These are phyloP conservation scores for Thelaira solivaga DNA, from an alignment of 2,888 invertebrate species.

Conservation along the genomic window DNA sequence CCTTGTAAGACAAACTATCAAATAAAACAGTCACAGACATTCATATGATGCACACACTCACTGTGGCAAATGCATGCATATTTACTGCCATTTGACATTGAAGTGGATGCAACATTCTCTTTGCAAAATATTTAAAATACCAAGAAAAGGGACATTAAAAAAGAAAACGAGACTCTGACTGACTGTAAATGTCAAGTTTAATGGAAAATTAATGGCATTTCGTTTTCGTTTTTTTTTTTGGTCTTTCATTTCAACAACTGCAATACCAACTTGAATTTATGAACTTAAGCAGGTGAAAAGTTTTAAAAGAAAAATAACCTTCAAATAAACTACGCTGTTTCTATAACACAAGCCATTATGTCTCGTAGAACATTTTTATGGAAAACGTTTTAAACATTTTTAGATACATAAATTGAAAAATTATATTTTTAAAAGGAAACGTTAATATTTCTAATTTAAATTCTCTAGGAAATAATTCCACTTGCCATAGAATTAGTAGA, in stretches of 20 bases:
- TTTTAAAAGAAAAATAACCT: no score
- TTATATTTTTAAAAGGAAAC: no score
- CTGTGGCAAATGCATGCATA: background rate
- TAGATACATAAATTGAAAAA: no score
- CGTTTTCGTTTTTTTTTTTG: constrained; percentile 13
- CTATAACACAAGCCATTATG: no score
- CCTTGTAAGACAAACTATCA: constrained; percentile 35
- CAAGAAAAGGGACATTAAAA: background rate
- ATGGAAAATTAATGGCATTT: constrained; percentile 53
- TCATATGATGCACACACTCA: background rate
- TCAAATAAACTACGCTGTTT: no score
- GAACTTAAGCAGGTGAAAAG: no score
- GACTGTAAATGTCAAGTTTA: constrained; percentile 44
- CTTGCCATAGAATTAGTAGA: no score
- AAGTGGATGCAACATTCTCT: constrained; percentile 29
- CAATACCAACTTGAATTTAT: constrained; percentile 37
- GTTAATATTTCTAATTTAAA: no score
- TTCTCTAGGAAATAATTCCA: no score
- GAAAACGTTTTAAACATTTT: no score
- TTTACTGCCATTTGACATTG: constrained; percentile 11
- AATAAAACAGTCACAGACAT: constrained; percentile 17
- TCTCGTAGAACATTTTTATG: no score
- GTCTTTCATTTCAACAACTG: constrained; percentile 45
- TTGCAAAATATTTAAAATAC: constrained; percentile 19
- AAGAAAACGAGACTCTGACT: background rate